Evolutionary conservation across 2,888 invertebrate genomes (phyloP).

Genomic region (Helleia helle): DNA sequence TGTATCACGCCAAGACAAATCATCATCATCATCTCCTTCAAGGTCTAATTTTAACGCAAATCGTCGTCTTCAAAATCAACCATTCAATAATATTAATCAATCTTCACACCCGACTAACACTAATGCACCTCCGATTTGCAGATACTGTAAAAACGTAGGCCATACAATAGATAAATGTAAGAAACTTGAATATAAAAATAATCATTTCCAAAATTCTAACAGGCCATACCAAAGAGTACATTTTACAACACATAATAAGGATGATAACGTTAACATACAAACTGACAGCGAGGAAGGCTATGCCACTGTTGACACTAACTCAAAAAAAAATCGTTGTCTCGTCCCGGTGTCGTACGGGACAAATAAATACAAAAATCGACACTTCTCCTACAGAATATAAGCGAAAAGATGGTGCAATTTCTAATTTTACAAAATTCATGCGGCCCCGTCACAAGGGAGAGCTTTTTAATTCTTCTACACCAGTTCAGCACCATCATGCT

Average conservation of each 20-base stretch:
- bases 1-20: background rate
- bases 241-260: background rate
- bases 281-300: background rate
- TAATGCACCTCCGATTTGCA: background rate
- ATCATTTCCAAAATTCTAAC: background rate
- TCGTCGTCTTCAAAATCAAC: background rate
- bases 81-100: background rate
- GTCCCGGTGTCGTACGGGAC: background rate
- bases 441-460: background rate
- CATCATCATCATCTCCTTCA: background rate
- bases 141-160: background rate
- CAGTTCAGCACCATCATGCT: background rate
- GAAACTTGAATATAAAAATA: background rate
- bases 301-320: background rate
- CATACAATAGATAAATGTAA: background rate
- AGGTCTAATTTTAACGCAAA: slow-evolving; percentile 1
- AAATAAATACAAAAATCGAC: slow-evolving; percentile 7
- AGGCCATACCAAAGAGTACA: background rate
- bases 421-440: background rate
- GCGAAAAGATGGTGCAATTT: background rate
- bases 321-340: slow-evolving; percentile 1
- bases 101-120: background rate
- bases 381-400: background rate
- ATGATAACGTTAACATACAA: background rate
- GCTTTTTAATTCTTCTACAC: no score